Evolutionary conservation across 2,888 invertebrate genomes (phyloP).

Genomic region (Hydrotaea diabolus): DNA sequence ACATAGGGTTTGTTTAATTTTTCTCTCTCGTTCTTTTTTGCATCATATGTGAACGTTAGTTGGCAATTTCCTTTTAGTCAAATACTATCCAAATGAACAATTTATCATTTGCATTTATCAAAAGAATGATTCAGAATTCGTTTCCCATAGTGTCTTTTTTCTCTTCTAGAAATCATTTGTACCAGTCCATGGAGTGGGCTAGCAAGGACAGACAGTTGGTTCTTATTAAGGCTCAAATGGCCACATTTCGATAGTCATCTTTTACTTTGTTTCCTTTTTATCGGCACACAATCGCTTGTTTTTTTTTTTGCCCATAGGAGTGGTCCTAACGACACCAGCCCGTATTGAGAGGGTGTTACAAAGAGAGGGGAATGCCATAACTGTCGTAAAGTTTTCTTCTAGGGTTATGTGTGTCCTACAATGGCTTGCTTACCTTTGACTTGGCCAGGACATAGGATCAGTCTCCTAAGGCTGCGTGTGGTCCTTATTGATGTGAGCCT

Average conservation of each 20-base stretch:
- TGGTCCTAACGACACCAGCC: not conserved
- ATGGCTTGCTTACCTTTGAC: not conserved
- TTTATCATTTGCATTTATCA: slow-evolving; percentile 34
- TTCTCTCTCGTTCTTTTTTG: not conserved
- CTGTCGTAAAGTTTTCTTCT: not conserved
- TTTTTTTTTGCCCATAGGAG: not conserved
- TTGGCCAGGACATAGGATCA: not conserved
- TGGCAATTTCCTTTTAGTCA: slow-evolving; percentile 8
- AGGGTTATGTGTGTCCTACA: not conserved
- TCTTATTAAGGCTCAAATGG: slow-evolving; percentile 22
- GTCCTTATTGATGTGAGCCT: not conserved
- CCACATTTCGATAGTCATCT: slow-evolving; percentile 31
- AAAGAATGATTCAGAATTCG: slow-evolving; percentile 5
- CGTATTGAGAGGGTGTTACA: not conserved
- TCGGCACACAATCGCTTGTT: not conserved
- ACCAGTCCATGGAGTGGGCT: not conserved
- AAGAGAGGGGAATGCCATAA: not conserved
- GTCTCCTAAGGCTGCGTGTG: not conserved
- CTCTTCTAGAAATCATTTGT: not conserved
- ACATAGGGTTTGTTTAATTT: not conserved
- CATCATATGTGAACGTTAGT: not conserved
- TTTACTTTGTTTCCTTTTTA: slow-evolving; percentile 3
- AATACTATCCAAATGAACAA: not conserved
- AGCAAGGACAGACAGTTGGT: slow-evolving; percentile 20
- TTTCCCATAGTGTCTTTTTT: not conserved